Conservation (phyloP, 2,113 vertebrate genomes). For the Catharus fuscescens region DNA sequence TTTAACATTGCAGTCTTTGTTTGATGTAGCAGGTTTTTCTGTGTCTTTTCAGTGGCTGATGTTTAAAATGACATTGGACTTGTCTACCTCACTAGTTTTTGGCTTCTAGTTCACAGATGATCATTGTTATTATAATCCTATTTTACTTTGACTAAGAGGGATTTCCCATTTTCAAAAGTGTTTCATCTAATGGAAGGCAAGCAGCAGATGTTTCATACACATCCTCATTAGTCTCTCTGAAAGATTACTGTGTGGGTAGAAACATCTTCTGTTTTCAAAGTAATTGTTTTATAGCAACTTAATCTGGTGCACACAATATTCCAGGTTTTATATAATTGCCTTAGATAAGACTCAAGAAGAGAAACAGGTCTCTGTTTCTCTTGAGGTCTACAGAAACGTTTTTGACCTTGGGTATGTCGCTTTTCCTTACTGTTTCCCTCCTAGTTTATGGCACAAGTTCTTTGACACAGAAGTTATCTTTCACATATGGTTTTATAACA, state of each 20-base stretch:
- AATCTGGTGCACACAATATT: not conserved
- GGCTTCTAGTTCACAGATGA: not conserved
- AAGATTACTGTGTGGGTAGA: conserved; percentile 3
- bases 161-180: not conserved
- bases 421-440: not conserved
- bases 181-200: conserved; percentile 33
- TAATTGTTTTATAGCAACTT: not conserved
- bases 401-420: not conserved
- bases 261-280: not conserved
- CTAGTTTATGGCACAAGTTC: not conserved
- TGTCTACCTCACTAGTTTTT: not conserved
- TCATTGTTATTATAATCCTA: not conserved
- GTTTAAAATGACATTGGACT: not conserved
- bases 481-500: not conserved
- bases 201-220: not conserved
- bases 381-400: not conserved
- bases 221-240: conserved; percentile 19
- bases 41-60: not conserved
- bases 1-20: not conserved
- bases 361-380: not conserved
- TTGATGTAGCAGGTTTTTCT: not conserved
- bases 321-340: not conserved
- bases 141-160: not conserved
- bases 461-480: not conserved
- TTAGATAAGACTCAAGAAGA: not conserved